phyloP scores from a whole-genome alignment of 1,140 invertebrate genomes.

The Diorhabda elongata region DNA sequence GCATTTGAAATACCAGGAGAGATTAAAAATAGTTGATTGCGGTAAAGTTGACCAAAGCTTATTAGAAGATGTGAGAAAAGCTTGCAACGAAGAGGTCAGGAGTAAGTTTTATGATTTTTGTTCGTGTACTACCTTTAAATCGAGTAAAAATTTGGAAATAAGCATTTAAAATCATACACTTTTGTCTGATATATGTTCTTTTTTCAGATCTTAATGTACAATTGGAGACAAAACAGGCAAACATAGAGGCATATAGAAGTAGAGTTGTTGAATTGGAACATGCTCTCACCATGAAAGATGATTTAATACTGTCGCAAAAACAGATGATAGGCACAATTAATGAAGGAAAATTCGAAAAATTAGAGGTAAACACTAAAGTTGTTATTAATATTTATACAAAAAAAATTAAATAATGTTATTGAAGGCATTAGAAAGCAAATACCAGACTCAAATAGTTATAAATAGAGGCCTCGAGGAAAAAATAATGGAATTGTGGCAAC shows the following conservation, averaged over 20 bases:
- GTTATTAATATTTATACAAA: no score
- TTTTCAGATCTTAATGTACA: constrained; percentile 24
- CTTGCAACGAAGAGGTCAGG: constrained; percentile 48
- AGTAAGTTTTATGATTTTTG: constrained; percentile 20
- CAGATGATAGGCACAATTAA: constrained; percentile 50
- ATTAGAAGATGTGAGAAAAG: constrained; percentile 45
- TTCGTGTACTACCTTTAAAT: constrained; percentile 3
- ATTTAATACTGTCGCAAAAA: constrained; percentile 51
- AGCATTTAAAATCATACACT: background rate
- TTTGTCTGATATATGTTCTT: background rate
- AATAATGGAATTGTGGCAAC: constrained; percentile 60
- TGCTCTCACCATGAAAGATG: constrained; percentile 49
- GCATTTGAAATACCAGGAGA: constrained; percentile 50
- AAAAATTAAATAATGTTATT: constrained; percentile 27
- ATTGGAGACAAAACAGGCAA: constrained; percentile 38
- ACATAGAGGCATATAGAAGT: constrained; percentile 50
- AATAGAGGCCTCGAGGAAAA: constrained; percentile 64
- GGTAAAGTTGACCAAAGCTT: constrained; percentile 36
- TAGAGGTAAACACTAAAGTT: constrained; percentile 17
- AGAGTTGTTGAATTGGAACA: constrained; percentile 52
- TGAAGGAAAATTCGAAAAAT: constrained; percentile 37
- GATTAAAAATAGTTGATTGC: constrained; percentile 45
- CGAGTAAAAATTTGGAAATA: background rate
- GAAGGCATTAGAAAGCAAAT: constrained; percentile 67
- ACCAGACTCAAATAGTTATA: constrained; percentile 62